These are phyloP conservation scores for Periophthalmus magnuspinnatus DNA, from an alignment of 2,797 vertebrate genomes.

Conservation along the genomic window DNA sequence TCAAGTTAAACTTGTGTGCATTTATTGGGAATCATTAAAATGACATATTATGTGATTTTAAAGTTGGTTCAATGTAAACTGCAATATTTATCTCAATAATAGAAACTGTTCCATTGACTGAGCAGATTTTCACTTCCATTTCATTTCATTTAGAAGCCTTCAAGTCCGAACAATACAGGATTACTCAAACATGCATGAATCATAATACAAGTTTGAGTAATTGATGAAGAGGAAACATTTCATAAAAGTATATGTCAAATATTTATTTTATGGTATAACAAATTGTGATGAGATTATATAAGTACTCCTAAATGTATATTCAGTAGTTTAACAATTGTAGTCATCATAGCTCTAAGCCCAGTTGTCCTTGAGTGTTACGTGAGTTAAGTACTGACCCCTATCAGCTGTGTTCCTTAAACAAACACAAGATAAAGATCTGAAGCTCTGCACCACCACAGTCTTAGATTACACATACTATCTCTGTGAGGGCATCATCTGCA, in stretches of 20 bases:
- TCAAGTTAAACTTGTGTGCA: too few relatives aligned
- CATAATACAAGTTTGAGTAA: background rate
- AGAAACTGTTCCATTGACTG: too few relatives aligned
- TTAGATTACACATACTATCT: background rate
- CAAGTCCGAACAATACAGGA: background rate
- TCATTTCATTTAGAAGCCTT: too few relatives aligned
- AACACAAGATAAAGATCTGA: conserved; percentile 2
- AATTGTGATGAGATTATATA: background rate
- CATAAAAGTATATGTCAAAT: background rate
- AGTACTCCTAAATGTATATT: background rate
- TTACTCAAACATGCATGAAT: background rate
- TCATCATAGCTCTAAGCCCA: background rate
- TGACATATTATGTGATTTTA: too few relatives aligned
- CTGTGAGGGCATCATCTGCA: background rate
- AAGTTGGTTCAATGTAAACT: too few relatives aligned
- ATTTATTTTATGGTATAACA: background rate
- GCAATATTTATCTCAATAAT: too few relatives aligned
- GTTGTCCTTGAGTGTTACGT: background rate
- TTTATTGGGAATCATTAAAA: too few relatives aligned
- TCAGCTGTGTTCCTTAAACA: background rate
- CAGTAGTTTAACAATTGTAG: background rate
- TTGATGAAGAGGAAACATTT: background rate
- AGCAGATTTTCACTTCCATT: too few relatives aligned
- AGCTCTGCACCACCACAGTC: background rate
- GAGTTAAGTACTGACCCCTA: background rate